These are phyloP conservation scores for Brotula barbata DNA, from an alignment of 2,797 vertebrate genomes.

Conservation along the genomic window DNA sequence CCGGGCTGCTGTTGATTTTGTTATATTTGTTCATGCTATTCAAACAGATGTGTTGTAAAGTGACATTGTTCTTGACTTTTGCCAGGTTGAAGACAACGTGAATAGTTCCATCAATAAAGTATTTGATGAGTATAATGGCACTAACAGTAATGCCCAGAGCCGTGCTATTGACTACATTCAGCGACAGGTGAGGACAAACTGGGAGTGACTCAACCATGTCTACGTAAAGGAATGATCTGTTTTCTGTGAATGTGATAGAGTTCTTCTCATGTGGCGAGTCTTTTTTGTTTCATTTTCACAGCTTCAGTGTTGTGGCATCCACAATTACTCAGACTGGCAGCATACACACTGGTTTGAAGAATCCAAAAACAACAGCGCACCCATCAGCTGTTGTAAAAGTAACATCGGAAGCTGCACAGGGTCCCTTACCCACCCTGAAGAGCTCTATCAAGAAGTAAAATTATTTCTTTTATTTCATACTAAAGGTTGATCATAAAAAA, in stretches of 20 bases:
- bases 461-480: no score
- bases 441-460: slow-evolving; percentile 90
- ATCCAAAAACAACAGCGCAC: slow-evolving; percentile 92
- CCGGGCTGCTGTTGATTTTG: not conserved
- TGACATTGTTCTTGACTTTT: not conserved
- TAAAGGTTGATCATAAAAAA: no score
- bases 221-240: not conserved
- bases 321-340: slow-evolving; percentile 93
- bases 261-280: not conserved
- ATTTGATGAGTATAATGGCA: slow-evolving; percentile 92
- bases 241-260: not conserved
- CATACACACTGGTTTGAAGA: slow-evolving; percentile 90
- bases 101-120: slow-evolving; percentile 90
- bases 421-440: slow-evolving; percentile 82
- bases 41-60: not conserved
- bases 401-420: slow-evolving; percentile 85
- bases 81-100: slow-evolving; percentile 92
- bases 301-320: slow-evolving; percentile 95
- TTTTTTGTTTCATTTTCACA: slow-evolving; percentile 28
- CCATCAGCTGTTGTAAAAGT: slow-evolving; percentile 91
- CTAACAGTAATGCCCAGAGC: slow-evolving; percentile 91
- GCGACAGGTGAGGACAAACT: slow-evolving; percentile 85
- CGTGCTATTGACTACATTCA: slow-evolving; percentile 96
- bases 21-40: not conserved
- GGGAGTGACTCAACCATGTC: no score